A percentile compares a stretch with the other conserved stretches of the same genome.
Evolutionary conservation across 2,797 vertebrate genomes (phyloP).

Genomic region (Argentina silus): DNA sequence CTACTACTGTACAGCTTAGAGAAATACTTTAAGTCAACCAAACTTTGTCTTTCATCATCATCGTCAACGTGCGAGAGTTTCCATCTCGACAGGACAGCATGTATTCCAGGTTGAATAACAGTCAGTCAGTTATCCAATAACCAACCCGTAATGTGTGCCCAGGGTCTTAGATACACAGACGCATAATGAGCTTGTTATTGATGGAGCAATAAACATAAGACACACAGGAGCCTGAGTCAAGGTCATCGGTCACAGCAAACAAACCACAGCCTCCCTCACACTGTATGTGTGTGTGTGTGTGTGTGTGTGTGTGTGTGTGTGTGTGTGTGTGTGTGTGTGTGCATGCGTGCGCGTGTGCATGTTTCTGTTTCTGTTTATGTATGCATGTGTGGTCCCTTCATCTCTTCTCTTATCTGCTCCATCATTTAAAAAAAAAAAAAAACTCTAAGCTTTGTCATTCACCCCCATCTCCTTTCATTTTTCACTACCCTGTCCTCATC

Average conservation of each 20-base stretch:
- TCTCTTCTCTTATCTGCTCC: neutral
- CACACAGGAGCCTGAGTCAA: constrained; percentile 30
- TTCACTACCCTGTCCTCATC: neutral
- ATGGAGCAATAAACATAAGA: constrained; percentile 23
- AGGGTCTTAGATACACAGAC: constrained; percentile 18
- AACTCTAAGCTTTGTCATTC: neutral
- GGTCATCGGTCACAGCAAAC: constrained; percentile 16
- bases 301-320: too few species aligned
- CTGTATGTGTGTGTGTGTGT: neutral
- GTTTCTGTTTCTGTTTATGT: too few species aligned
- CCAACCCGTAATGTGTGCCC: constrained; percentile 7
- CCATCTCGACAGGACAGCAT: constrained; percentile 35
- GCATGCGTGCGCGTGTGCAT: too few species aligned
- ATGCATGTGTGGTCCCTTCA: too few species aligned
- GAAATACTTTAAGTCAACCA: neutral
- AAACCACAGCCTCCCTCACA: neutral
- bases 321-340: too few species aligned
- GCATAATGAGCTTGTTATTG: constrained; percentile 13
- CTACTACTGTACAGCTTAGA: neutral
- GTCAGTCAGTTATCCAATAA: constrained; percentile 9
- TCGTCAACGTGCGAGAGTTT: constrained; percentile 1
- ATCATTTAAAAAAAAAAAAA: neutral
- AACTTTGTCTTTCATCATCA: neutral
- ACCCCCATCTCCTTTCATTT: neutral
- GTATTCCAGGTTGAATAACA: constrained; percentile 27